Evolutionary conservation across 2,113 vertebrate species (phyloP).

Genomic region (Dicentrarchus labrax): DNA sequence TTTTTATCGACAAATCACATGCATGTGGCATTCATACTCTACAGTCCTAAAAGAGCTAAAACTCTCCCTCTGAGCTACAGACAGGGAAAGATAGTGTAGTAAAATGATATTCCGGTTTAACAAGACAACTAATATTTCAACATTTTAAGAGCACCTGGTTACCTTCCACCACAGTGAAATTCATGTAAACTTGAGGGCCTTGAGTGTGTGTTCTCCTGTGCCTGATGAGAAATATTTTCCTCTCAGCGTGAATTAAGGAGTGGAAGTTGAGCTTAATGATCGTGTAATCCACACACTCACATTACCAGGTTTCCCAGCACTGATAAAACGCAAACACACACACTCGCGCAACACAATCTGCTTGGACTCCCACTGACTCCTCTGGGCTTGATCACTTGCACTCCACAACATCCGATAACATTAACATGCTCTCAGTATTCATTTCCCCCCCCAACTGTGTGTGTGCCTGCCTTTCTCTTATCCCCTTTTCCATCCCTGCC

Average conservation of each 20-base stretch:
- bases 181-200: not conserved
- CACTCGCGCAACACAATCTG: conserved; percentile 13
- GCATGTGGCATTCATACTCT: not conserved
- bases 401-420: conserved; percentile 62
- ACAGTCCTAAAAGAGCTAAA: not conserved
- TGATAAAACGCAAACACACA: conserved; percentile 35
- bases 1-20: not conserved
- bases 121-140: not conserved
- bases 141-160: not conserved
- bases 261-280: conserved; percentile 52
- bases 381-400: conserved; percentile 64
- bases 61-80: not conserved
- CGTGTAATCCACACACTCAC: conserved; percentile 40
- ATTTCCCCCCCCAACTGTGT: conserved; percentile 15
- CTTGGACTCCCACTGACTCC: conserved; percentile 44
- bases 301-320: conserved; percentile 33
- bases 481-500: conserved; percentile 9
- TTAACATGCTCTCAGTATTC: conserved; percentile 56
- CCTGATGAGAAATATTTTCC: conserved; percentile 31
- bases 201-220: not conserved
- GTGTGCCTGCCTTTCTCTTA: conserved; percentile 24
- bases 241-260: conserved; percentile 34
- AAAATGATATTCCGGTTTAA: not conserved
- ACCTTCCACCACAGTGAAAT: not conserved
- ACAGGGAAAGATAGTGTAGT: not conserved